Evolutionary conservation across 2,888 invertebrate genomes (phyloP), one percentile per base, ranked within the genome.

Genomic region (Meghimatium bilineatum): DNA sequence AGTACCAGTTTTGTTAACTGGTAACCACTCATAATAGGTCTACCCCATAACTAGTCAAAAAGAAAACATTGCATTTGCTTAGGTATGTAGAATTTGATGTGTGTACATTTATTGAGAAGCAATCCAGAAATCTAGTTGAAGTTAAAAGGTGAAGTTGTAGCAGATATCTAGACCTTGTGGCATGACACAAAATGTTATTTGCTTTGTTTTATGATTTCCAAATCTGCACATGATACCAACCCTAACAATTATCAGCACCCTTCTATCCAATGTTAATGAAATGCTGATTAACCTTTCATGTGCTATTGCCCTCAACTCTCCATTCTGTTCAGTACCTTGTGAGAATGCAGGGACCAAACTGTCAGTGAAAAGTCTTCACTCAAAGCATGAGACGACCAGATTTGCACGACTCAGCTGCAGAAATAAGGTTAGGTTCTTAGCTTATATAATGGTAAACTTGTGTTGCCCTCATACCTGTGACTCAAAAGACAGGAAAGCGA

Each of bases 351-450:
- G 77, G 67, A 80, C 67, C 49, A 84, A 80, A 80, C 75, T 84
- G 29, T 84, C 84, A 36, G 84, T 84, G 66, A 84, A 74, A 75
- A 84, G 84, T 36, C 84, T 84, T n/a, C 84, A 84, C 38, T 49
- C 80, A 38, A 80, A 79, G 75, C 79, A 84, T 67, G 84, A 84
- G 80, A 84, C 84, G 14, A 52, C 74, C n/a, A 34, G 80, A 32
- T 78, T 83, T 36, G 78, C 83, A 44, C 76, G 80, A 44, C 84
- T 80, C 63, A 72, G 80, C 77, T 76, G 63, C 77, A 69, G 72
- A 75, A 81, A 82, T 77, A 74, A 79, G 78, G 77, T 78, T 82
- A 79, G 85, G 38, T 56, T 66, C 44, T 76, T 49, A 67, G 1
- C 26, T 44, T 67, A 67, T 49, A 23, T 67, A 32, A 23, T 79